phyloP scores from a whole-genome alignment of 2,797 vertebrate genomes.

The Pseudochirops cupreus region DNA sequence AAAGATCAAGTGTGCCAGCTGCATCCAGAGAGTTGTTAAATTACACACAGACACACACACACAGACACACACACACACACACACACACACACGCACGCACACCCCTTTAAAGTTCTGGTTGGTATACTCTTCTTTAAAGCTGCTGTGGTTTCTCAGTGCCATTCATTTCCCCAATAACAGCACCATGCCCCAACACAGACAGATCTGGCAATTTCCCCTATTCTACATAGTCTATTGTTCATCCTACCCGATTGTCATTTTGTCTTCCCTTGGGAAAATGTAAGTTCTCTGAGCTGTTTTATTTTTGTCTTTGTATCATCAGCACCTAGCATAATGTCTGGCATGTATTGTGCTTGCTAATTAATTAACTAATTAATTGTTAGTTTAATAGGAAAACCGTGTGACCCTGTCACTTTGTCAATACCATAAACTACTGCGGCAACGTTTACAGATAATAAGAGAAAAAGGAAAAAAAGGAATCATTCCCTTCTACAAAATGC shows the following conservation, averaged over 20 bases:
- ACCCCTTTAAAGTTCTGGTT: neutral
- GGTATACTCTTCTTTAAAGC: slow-evolving; percentile 45
- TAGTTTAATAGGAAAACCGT: neutral
- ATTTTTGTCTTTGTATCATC: neutral
- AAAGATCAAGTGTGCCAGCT: neutral
- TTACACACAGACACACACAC: neutral
- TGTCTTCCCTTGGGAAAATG: neutral
- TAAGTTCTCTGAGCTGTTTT: neutral
- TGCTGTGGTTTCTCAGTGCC: slow-evolving; percentile 41
- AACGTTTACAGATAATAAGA: slow-evolving; percentile 31
- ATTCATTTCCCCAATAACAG: slow-evolving; percentile 57
- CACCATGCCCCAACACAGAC: neutral
- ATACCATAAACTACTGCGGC: neutral
- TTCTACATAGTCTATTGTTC: neutral
- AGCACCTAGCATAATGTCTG: neutral
- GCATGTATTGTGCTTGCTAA: neutral
- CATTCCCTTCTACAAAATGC: slow-evolving; percentile 29
- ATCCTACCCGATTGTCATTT: slow-evolving; percentile 16
- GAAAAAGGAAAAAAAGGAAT: slow-evolving; percentile 52
- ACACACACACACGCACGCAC: neutral
- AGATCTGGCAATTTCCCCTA: neutral
- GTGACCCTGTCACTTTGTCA: slow-evolving; percentile 33
- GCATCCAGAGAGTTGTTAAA: neutral
- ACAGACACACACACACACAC: neutral
- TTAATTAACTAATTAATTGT: neutral